Evolutionary conservation across 1,140 invertebrate genomes (phyloP).

Genomic region (Neodiprion virginianus): DNA sequence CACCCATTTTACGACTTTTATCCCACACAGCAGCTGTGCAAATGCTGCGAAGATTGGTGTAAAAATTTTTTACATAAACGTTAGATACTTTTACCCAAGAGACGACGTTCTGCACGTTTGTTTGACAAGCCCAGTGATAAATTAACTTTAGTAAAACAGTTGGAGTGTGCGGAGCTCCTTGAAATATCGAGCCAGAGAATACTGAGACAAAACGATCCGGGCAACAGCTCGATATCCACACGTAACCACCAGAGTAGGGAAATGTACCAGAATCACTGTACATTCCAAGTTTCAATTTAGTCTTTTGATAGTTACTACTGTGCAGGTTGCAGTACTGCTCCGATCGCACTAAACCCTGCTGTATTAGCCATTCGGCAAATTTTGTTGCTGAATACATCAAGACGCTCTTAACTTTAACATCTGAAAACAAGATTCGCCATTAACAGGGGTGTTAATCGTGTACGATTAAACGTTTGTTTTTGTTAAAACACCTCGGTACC

Average conservation of each 20-base stretch:
- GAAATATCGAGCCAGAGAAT: conserved; percentile 85
- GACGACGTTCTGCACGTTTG: conserved; percentile 84
- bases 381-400: conserved; percentile 79
- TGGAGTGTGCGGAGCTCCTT: conserved; percentile 81
- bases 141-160: conserved; percentile 82
- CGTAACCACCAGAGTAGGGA: conserved; percentile 85
- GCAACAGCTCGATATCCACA: conserved; percentile 88
- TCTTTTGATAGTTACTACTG: conserved; percentile 52
- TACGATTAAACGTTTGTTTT: no score
- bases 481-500: not conserved
- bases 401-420: conserved; percentile 78
- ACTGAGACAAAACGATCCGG: conserved; percentile 83
- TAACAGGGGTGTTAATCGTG: no score
- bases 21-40: conserved; percentile 82
- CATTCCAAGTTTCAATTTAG: conserved; percentile 79
- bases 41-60: conserved; percentile 77
- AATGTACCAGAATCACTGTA: conserved; percentile 85
- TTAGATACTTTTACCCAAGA: conserved; percentile 88
- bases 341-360: conserved; percentile 78
- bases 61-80: conserved; percentile 78
- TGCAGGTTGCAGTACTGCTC: conserved; percentile 79
- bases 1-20: conserved; percentile 75
- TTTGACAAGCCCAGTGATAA: conserved; percentile 91
- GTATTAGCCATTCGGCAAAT: conserved; percentile 89
- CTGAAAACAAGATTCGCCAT: conserved; percentile 64